Percentiles rank a stretch among this genome's conserved stretches.
These are phyloP conservation scores for Stratiomys singularior DNA, from an alignment of 2,888 invertebrate genomes.

Conservation along the genomic window DNA sequence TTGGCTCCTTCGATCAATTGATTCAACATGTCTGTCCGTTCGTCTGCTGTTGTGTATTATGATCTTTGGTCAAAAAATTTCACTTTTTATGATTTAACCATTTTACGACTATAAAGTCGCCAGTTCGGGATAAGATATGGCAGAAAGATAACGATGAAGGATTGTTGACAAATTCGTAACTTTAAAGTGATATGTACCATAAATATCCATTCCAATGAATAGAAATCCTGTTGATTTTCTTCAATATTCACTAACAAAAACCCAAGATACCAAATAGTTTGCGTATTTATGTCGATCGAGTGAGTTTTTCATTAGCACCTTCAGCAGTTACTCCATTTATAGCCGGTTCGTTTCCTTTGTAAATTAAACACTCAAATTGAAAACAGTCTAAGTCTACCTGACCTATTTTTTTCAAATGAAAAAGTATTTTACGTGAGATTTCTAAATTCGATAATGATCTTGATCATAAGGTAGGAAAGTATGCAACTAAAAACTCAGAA, in stretches of 20 bases:
- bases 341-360: neutral
- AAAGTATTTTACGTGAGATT: too few relatives aligned
- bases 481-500: too few relatives aligned
- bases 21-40: neutral
- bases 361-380: neutral
- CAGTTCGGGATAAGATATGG: conserved; percentile 14
- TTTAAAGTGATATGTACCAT: conserved; percentile 29
- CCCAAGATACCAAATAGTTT: neutral
- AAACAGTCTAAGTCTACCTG: neutral
- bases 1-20: neutral
- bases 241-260: neutral
- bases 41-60: conserved; percentile 3
- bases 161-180: conserved; percentile 50
- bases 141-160: conserved; percentile 38
- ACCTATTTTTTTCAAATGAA: neutral
- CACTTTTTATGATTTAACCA: conserved; percentile 45
- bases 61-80: conserved; percentile 23
- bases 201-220: neutral
- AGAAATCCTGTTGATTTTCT: neutral
- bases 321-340: neutral
- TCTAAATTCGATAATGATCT: too few relatives aligned
- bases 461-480: too few relatives aligned
- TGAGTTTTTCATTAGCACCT: neutral
- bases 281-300: conserved; percentile 1
- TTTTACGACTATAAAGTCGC: conserved; percentile 42